Base-by-base conservation (phyloP, 1,140 invertebrate species). In the Listronotus oregonensis region DNA sequence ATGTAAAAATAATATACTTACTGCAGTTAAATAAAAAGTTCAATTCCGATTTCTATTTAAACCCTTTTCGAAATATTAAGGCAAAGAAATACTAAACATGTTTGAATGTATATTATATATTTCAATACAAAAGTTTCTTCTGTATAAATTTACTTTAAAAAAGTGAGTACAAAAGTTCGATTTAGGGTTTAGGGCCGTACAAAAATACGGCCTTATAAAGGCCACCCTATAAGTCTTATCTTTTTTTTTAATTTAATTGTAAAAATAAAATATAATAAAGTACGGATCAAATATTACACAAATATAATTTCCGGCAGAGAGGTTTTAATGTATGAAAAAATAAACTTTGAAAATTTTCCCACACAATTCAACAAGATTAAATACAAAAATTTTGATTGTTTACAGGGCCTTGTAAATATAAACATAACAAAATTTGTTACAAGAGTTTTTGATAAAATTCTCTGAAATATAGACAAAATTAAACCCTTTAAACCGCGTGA, bases 201-300 rank as follows among this genome's bases (percentile, higher is more conserved):
- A 66, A 70, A 55, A 49, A 73, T 71, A 72, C 73, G 74, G 70
- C 64, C 71, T 11, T 67, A 69, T 60, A 63, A 76, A 76, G 73
- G 75, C 73, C 73, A 72, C 73, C 73, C 73, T 68, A 72, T 61
- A 74, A 76, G 75, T 76, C 75, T 76, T 75, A 74, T 71, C 52
- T 64, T 68, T 74, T 74, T 66, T 62, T 57, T 71, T 67, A 61
- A 55, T 69, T 70, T 68, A 51, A 59, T 27, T 59, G n/a, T 43
- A 55, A 44, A n/a, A 56, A 27, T 27, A 27, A 69, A 56, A 70
- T 59, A 66, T 54, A 57, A 52, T 56, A 64, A 54, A 66, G 44
- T 68, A 57, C 67, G 59, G 58, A 56, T 60, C 47, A 59, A 54
- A 58, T 65, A 64, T 61, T 62, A 71, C 52, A 47, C 50, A 55